Percentiles rank a stretch among this genome's conserved stretches.
These are phyloP conservation scores for Seriola quinqueradiata DNA, from an alignment of 2,113 vertebrate genomes.

Conservation along the genomic window DNA sequence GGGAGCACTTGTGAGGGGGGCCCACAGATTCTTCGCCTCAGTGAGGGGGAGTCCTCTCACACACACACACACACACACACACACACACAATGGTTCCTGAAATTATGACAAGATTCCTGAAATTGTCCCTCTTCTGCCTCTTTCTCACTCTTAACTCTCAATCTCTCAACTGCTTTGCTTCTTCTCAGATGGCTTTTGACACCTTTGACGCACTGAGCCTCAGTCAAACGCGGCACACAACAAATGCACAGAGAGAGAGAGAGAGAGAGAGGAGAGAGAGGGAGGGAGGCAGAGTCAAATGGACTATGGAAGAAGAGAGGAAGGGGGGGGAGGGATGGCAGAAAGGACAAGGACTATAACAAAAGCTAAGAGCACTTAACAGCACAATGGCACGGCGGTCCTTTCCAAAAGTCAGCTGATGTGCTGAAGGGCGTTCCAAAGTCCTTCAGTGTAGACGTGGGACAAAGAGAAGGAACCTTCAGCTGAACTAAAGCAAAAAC, in stretches of 20 bases:
- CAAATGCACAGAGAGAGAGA: slow-evolving; percentile 15
- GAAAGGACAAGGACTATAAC: slow-evolving; percentile 77
- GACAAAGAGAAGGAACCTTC: slow-evolving; percentile 63
- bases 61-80: slow-evolving; percentile 45
- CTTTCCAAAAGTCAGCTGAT: slow-evolving; percentile 79
- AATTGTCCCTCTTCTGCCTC: slow-evolving; percentile 41
- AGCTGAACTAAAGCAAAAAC: slow-evolving; percentile 49
- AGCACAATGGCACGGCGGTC: slow-evolving; percentile 72
- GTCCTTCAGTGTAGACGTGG: slow-evolving; percentile 63
- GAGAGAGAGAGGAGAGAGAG: slow-evolving; percentile 28
- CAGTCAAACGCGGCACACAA: slow-evolving; percentile 60
- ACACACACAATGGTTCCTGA: slow-evolving; percentile 14
- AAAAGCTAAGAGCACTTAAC: slow-evolving; percentile 84
- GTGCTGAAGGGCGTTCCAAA: slow-evolving; percentile 75
- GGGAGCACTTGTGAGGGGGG: slow-evolving; percentile 74
- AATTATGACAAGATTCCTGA: slow-evolving; percentile 35
- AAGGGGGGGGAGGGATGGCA: slow-evolving; percentile 62
- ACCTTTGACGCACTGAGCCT: slow-evolving; percentile 69
- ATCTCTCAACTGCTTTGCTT: slow-evolving; percentile 58
- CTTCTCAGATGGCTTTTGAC: slow-evolving; percentile 79
- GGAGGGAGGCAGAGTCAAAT: slow-evolving; percentile 51
- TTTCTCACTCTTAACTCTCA: slow-evolving; percentile 54
- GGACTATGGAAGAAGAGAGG: slow-evolving; percentile 53
- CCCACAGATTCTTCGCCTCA: slow-evolving; percentile 59
- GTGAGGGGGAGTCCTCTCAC: slow-evolving; percentile 54